Evolutionary conservation across 92 coral and sea anemone species (phyloP), one percentile per base, ranked within the genome.

Genomic region (Montipora capitata): DNA sequence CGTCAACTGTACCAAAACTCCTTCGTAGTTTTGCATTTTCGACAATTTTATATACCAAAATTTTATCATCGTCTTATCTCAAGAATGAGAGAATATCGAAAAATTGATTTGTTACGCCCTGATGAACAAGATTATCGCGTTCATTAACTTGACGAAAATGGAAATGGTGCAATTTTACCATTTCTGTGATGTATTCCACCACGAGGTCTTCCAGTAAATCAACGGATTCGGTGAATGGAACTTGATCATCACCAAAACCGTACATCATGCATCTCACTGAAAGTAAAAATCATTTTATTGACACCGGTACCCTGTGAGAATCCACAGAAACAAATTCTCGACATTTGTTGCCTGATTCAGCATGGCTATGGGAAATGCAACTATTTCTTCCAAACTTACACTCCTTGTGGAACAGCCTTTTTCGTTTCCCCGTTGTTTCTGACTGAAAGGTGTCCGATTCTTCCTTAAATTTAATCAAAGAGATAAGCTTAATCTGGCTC

Each of bases 181-280:
- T 97, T 92, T 97, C 98, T 63, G 99, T 96, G 84, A 97, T 97
- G 83, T 97, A 97, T 44, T 97, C 99, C 40, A 97, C 88, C 40
- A 97, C 99, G 83, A 97, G 88, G 69, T 97, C 99, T 65, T 97
- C 99, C 65, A 97, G 85, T 61, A 97, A 88, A 80, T 97, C 99
- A 18, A 97, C 98, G 9, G 99, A 96, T 58, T 97, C 99, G 62
- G 99, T 97, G 79, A 92, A 97, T 13, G 99, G 99, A 39, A 96
- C 94, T 77, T 97, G 97, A 41, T 97, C 99, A 87, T 97, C 99
- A 27, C 99, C 99, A 94, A 97, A 97, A 0, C 99, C 99, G 82
- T 79, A 97, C 99, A 97, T 97, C 99, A 97, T 97, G 49, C 99
- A 97, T 77, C 98, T 82, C 78, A 97, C 99, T 97, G 81, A 58